phyloP scores from a whole-genome alignment of 2,797 vertebrate species.

The Sternarchorhynchus goeldii region DNA sequence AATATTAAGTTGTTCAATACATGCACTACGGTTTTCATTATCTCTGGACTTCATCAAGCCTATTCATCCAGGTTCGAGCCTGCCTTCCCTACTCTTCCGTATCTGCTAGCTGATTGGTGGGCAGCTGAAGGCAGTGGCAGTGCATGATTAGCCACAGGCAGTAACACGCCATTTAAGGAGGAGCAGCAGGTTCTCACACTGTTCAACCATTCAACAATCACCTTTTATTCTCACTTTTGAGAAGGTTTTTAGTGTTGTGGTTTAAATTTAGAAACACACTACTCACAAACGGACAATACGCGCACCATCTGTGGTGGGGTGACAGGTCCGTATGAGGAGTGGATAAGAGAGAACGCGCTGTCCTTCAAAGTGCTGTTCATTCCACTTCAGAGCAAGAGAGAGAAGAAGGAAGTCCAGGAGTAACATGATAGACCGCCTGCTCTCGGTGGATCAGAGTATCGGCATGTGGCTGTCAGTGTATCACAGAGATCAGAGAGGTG shows the following conservation, averaged over 20 bases:
- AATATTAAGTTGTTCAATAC: constrained; percentile 56
- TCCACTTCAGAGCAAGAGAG: neutral
- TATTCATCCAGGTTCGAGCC: constrained; percentile 24
- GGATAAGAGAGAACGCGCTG: no score
- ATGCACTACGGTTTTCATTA: constrained; percentile 50
- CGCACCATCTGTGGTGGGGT: no score
- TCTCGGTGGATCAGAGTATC: constrained; percentile 41
- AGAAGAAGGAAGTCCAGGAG: neutral
- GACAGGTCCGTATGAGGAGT: no score
- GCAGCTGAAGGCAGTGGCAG: no score
- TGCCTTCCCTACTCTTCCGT: neutral
- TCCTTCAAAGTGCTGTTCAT: neutral
- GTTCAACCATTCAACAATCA: neutral
- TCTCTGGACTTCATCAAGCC: constrained; percentile 45
- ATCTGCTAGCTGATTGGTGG: no score
- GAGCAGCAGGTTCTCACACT: neutral
- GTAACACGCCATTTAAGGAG: neutral
- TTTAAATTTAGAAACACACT: neutral
- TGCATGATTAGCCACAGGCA: neutral
- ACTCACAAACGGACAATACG: neutral
- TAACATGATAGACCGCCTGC: neutral
- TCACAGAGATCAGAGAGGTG: constrained; percentile 23
- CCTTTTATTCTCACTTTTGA: neutral
- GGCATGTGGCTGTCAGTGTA: constrained; percentile 45
- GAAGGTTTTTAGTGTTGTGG: neutral